Percentiles rank a stretch among this genome's conserved stretches.
Conservation (phyloP, 2,888 invertebrate genomes). For the Chrysina gloriosa region DNA sequence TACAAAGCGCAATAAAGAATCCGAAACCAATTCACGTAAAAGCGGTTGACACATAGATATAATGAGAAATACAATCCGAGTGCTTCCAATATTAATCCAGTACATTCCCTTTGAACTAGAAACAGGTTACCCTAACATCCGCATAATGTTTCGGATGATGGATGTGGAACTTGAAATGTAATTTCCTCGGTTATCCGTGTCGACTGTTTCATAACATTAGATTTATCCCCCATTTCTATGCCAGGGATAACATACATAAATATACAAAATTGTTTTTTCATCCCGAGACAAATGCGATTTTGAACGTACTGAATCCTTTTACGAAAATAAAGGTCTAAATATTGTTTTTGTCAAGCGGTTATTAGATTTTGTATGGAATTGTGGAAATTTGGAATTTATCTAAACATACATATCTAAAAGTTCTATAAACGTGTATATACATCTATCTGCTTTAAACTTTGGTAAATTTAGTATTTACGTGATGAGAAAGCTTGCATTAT, state of each 20-base stretch:
- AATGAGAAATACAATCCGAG: no score
- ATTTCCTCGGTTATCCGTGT: conserved; percentile 13
- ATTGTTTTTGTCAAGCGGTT: no score
- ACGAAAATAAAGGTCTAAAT: not conserved
- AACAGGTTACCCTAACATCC: not conserved
- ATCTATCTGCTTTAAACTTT: no score
- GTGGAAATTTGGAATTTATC: no score
- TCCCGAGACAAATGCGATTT: not conserved
- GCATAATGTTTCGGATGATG: conserved; percentile 14
- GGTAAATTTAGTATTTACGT: no score
- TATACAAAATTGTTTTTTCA: conserved; percentile 11
- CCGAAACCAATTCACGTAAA: not conserved
- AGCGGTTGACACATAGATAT: no score
- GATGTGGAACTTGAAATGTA: conserved; percentile 24
- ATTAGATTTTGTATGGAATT: no score
- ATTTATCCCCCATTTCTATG: conserved; percentile 4
- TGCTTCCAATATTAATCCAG: not conserved
- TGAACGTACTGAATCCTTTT: not conserved
- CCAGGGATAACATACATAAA: not conserved
- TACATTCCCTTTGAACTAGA: not conserved
- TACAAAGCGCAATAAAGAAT: no score
- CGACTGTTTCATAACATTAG: conserved; percentile 9
- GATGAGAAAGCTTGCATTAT: no score
- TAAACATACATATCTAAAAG: no score
- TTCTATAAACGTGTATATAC: no score